Evolutionary conservation across 2,888 invertebrate species (phyloP).

Genomic region (Onchidella celtica): DNA sequence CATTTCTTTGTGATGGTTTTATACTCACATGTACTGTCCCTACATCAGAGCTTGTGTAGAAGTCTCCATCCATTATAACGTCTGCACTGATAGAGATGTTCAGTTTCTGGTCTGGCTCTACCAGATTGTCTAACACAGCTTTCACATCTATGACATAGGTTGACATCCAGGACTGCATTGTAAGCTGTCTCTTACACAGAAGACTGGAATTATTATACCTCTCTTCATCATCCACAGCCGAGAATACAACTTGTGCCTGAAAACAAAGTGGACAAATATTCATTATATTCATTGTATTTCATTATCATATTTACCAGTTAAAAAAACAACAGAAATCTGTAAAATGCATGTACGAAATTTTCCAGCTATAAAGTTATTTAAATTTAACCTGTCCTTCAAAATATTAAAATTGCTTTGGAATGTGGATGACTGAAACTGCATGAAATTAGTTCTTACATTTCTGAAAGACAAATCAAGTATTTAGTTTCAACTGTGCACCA

Average conservation of each 20-base stretch:
- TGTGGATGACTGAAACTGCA: too few species aligned
- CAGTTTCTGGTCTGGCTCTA: conserved; percentile 30
- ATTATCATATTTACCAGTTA: not conserved
- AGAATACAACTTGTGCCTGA: conserved; percentile 34
- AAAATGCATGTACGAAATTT: too few species aligned
- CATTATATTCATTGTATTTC: too few species aligned
- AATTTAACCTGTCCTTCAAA: too few species aligned
- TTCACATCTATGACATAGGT: conserved; percentile 32
- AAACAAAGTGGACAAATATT: not conserved
- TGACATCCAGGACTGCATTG: conserved; percentile 21
- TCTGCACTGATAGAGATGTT: conserved; percentile 10
- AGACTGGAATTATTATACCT: not conserved
- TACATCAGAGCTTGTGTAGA: not conserved
- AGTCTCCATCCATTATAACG: conserved; percentile 1
- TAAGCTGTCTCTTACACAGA: conserved; percentile 23
- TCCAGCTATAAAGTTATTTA: too few species aligned
- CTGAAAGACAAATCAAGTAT: too few species aligned
- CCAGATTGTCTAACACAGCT: conserved; percentile 39
- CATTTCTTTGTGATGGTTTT: too few species aligned
- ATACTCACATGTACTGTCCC: conserved; percentile 37
- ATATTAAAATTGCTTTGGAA: too few species aligned
- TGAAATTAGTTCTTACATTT: too few species aligned
- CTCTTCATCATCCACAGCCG: not conserved
- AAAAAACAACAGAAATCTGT: conserved; percentile 1
- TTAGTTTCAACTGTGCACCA: too few species aligned